Conservation (phyloP, 2,888 invertebrate species). For the Stictocephala bisonia region DNA sequence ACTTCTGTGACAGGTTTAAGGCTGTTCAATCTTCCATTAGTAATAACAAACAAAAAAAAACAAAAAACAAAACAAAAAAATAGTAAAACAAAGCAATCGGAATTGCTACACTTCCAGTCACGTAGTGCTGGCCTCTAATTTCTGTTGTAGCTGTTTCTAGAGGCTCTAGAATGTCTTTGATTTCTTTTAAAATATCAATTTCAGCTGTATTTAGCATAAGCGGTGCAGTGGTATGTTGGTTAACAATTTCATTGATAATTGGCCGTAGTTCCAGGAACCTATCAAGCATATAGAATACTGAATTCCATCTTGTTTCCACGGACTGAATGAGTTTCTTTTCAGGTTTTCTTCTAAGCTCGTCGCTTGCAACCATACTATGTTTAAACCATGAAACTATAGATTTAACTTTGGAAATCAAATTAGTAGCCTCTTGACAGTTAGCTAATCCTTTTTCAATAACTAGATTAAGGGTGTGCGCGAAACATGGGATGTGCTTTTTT, state of each 20-base stretch:
- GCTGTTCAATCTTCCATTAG: too few species aligned
- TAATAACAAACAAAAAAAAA: too few species aligned
- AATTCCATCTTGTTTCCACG: conserved; percentile 60
- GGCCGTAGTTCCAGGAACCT: conserved; percentile 59
- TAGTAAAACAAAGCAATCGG: too few species aligned
- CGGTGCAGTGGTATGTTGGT: conserved; percentile 48
- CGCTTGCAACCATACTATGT: conserved; percentile 58
- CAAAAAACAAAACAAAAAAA: too few species aligned
- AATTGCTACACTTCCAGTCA: conserved; percentile 54
- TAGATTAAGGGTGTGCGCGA: conserved; percentile 62
- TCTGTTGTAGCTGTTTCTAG: conserved; percentile 54
- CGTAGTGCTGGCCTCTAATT: conserved; percentile 53
- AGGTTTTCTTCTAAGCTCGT: conserved; percentile 54
- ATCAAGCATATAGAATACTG: conserved; percentile 57
- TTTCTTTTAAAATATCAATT: conserved; percentile 50
- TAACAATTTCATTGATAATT: conserved; percentile 51
- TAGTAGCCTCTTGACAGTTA: conserved; percentile 51
- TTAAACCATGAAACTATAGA: conserved; percentile 61
- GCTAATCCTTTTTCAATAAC: conserved; percentile 58
- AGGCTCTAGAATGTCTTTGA: conserved; percentile 52
- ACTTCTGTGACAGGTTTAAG: too few species aligned
- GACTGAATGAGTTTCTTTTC: conserved; percentile 58
- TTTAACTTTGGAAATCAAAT: conserved; percentile 58
- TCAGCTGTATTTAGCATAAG: conserved; percentile 54
- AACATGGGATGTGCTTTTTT: conserved; percentile 61